These are phyloP conservation scores for Drosophila lutescens DNA, from an alignment of 2,888 invertebrate species.

Conservation along the genomic window DNA sequence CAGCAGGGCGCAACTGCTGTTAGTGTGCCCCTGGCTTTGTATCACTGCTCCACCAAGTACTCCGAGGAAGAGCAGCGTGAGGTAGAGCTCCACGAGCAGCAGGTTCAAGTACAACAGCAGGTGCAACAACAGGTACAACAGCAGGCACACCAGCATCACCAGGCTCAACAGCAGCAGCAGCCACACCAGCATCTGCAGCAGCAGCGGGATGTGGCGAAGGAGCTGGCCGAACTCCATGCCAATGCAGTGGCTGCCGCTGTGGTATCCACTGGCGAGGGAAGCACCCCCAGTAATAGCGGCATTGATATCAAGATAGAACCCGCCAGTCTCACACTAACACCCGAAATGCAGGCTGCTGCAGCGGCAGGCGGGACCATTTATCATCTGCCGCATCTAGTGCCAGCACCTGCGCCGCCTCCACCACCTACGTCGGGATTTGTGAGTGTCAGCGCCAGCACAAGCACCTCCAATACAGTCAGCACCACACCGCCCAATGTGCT, in stretches of 20 bases:
- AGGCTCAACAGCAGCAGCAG: constrained; percentile 56
- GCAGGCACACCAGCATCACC: constrained; percentile 25
- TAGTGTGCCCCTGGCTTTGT: constrained; percentile 67
- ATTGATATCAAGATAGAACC: constrained; percentile 81
- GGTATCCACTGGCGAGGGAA: constrained; percentile 40
- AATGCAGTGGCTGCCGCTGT: constrained; percentile 57
- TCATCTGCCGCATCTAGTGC: constrained; percentile 76
- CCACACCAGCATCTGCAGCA: constrained; percentile 59
- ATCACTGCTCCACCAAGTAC: constrained; percentile 70
- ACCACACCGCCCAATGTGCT: constrained; percentile 50
- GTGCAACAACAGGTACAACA: constrained; percentile 55
- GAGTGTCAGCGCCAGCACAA: constrained; percentile 28
- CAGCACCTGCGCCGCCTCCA: constrained; percentile 63
- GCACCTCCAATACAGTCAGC: constrained; percentile 40
- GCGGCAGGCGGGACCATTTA: constrained; percentile 65
- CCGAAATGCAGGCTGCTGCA: constrained; percentile 62
- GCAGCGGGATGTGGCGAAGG: constrained; percentile 75
- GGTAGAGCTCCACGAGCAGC: constrained; percentile 60
- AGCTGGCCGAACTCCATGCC: constrained; percentile 76
- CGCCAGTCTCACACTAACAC: constrained; percentile 45
- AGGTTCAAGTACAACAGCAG: constrained; percentile 45
- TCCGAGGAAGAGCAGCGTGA: constrained; percentile 75
- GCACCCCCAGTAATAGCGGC: constrained; percentile 50
- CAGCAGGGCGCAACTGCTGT: constrained; percentile 51
- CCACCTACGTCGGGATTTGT: constrained; percentile 52